Evolutionary conservation across 1,140 invertebrate species (phyloP).

Genomic region (Cecropterus lyciades): DNA sequence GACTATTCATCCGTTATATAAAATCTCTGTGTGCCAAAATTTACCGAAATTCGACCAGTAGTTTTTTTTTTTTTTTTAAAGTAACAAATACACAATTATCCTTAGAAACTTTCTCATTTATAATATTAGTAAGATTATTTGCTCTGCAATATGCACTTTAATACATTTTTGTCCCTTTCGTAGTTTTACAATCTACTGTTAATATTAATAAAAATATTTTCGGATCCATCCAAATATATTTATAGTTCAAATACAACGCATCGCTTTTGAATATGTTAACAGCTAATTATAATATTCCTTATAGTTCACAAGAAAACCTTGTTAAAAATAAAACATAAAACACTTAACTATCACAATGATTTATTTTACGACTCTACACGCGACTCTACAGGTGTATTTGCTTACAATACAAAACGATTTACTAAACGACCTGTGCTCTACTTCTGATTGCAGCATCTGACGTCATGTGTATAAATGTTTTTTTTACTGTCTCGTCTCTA

Average conservation of each 20-base stretch:
- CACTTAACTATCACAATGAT: slow-evolving; percentile 36
- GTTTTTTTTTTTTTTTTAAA: too few relatives aligned
- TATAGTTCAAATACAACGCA: not conserved
- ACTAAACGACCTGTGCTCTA: slow-evolving; percentile 35
- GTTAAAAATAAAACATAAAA: slow-evolving; percentile 31
- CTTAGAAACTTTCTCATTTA: too few relatives aligned
- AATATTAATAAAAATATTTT: too few relatives aligned
- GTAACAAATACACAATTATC: too few relatives aligned
- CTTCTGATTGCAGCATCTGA: slow-evolving; percentile 43
- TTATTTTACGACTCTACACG: slow-evolving; percentile 44
- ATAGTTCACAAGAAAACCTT: slow-evolving; percentile 22
- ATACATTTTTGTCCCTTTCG: too few relatives aligned
- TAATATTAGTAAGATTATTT: too few relatives aligned
- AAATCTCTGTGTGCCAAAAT: too few relatives aligned
- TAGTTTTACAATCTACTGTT: too few relatives aligned
- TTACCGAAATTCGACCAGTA: too few relatives aligned
- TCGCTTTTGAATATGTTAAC: not conserved
- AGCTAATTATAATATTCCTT: slow-evolving; percentile 4
- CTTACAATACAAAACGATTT: slow-evolving; percentile 32
- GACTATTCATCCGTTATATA: too few relatives aligned
- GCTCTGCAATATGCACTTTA: too few relatives aligned
- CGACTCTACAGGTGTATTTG: slow-evolving; percentile 12
- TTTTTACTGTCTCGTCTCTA: slow-evolving; percentile 42
- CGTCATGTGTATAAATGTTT: slow-evolving; percentile 45
- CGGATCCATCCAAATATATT: not conserved